These are phyloP conservation scores for Poliocrania exsul DNA, from an alignment of 2,797 vertebrate genomes.

Conservation along the genomic window DNA sequence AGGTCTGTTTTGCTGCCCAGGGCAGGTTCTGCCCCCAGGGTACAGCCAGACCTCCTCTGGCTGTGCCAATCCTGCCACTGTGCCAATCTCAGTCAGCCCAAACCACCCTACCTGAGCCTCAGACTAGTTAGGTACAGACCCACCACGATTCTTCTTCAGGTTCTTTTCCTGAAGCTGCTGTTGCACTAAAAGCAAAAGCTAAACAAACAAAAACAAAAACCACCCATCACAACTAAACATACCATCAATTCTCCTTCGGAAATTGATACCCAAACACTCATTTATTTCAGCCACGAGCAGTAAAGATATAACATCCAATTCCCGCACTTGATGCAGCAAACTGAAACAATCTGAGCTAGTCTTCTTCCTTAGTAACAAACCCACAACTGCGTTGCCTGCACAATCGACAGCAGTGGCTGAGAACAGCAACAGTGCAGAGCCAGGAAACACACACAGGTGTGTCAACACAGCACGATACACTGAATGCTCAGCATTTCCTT, in stretches of 20 bases:
- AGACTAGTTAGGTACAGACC: neutral
- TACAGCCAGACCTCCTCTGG: neutral
- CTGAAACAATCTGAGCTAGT: neutral
- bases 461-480: neutral
- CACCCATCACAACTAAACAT: neutral
- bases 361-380: neutral
- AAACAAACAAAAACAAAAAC: too few relatives aligned
- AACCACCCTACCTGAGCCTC: neutral
- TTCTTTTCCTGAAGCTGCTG: neutral
- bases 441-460: constrained; percentile 13
- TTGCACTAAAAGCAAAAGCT: neutral
- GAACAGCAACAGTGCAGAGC: neutral
- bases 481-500: neutral
- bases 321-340: neutral
- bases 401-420: neutral
- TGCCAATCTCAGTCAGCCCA: rapidly evolving
- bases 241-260: neutral
- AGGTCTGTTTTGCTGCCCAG: neutral
- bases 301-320: neutral
- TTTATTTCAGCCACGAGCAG: neutral
- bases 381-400: neutral
- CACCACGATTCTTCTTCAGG: neutral
- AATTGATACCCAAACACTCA: neutral
- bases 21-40: neutral
- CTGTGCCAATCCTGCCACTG: neutral